A percentile compares a stretch with the other conserved stretches of the same genome.
These are phyloP conservation scores for Cremastobaeus sp. DNA, from an alignment of 2,888 invertebrate species.

Conservation along the genomic window DNA sequence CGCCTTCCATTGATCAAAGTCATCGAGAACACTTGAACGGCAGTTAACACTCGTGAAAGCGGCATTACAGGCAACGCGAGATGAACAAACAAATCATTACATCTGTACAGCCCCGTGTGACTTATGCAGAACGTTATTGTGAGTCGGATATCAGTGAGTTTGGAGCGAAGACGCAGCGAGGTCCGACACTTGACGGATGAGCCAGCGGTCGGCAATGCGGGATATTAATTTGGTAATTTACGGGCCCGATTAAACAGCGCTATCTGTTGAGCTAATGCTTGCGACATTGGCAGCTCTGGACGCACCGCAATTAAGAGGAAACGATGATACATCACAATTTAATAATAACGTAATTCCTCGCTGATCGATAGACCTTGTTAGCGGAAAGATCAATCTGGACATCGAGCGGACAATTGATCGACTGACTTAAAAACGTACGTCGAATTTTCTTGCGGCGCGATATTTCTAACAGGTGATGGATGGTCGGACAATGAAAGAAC, in stretches of 20 bases:
- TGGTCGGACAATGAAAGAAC: conserved; percentile 72
- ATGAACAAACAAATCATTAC: conserved; percentile 54
- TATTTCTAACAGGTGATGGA: conserved; percentile 75
- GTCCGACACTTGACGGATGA: conserved; percentile 77
- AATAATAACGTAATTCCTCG: conserved; percentile 27
- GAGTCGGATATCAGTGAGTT: conserved; percentile 48
- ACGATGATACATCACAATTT: conserved; percentile 44
- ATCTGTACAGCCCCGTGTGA: conserved; percentile 49
- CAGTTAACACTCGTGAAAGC: conserved; percentile 53
- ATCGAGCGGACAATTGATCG: background rate
- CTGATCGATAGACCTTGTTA: too few species aligned
- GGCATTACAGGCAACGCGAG: conserved; percentile 37
- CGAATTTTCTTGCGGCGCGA: conserved; percentile 60
- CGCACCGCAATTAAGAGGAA: conserved; percentile 33
- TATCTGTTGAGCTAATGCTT: conserved; percentile 77
- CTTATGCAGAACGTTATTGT: conserved; percentile 45
- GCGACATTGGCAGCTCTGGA: conserved; percentile 74
- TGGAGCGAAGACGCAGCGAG: conserved; percentile 65
- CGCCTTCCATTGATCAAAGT: conserved; percentile 42
- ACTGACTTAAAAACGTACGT: background rate
- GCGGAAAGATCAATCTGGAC: background rate
- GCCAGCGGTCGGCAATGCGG: conserved; percentile 73
- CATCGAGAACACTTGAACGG: conserved; percentile 36
- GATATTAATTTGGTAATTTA: conserved; percentile 79
- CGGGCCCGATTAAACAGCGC: conserved; percentile 76